Conservation (phyloP, 2,888 invertebrate species). For the Cartodere bifasciata region DNA sequence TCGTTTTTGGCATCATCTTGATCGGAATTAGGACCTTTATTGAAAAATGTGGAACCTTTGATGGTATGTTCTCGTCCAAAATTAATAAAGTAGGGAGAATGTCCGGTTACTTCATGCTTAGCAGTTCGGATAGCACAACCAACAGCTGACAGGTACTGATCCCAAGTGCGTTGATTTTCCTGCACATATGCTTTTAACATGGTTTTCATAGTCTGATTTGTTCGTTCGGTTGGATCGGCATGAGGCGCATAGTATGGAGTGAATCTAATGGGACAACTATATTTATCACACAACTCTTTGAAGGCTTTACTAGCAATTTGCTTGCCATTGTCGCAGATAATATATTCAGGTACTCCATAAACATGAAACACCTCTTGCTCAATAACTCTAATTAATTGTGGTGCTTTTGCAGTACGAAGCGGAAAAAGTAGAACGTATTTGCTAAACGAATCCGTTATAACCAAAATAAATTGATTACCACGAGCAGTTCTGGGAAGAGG, state of each 20-base stretch:
- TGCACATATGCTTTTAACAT: constrained; percentile 12
- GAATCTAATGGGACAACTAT: constrained; percentile 1
- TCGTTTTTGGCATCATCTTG: too few relatives aligned
- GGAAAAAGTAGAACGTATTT: constrained; percentile 5
- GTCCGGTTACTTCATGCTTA: constrained; percentile 12
- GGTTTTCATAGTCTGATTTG: constrained; percentile 13
- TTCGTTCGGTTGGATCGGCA: constrained; percentile 11
- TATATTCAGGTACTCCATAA: constrained; percentile 13
- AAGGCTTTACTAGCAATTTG: constrained; percentile 8
- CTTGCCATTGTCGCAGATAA: constrained; percentile 14
- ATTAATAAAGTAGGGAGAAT: constrained; percentile 12
- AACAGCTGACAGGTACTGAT: constrained; percentile 8
- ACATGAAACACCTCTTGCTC: constrained; percentile 14
- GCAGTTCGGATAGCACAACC: constrained; percentile 15
- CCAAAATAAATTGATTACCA: constrained; percentile 4
- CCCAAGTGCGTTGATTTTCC: constrained; percentile 13
- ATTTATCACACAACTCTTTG: constrained; percentile 1
- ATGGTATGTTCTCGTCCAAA: constrained; percentile 10
- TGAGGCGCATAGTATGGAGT: constrained; percentile 8
- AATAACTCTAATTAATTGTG: constrained; percentile 4
- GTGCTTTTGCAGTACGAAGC: constrained; percentile 3
- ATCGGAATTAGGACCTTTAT: too few relatives aligned
- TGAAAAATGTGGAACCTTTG: too few relatives aligned
- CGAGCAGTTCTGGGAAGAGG: constrained; percentile 5
- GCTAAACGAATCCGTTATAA: constrained; percentile 7